Evolutionary conservation across 2,113 vertebrate species (phyloP), one percentile per base, ranked within the genome.

Genomic region (Bagarius yarrelli): DNA sequence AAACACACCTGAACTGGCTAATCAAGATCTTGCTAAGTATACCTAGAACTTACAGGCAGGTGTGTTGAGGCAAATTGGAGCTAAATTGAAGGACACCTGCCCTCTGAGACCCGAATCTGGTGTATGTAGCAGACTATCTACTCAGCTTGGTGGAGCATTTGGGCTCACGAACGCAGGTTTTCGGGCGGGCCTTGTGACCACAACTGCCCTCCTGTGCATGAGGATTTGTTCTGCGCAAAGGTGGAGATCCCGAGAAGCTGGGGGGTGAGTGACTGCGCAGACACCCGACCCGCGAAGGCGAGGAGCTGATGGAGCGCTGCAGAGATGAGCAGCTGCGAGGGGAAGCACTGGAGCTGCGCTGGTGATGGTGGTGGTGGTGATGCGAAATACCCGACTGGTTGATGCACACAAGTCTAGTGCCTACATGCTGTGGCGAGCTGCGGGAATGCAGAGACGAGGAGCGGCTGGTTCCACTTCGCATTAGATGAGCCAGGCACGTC

Each of bases 291-390:
- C 95, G 93, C 25, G 98, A 98, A 0, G 97, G 95, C 71, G 96
- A 98, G 86, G 98, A 98, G 90, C 96, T 98, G 90, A 95, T 92
- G 2, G 98, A 97, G 89, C 96, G 96, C 89, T 97, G 97, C 89
- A 96, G 92, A 73, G 97, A 98, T 57, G 91, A 93, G 84, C 94
- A 95, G 89, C 96, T 98, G 80, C 97, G 94, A 6, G 96, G 97
- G 44, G 96, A 99, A 86, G 95, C 95, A 90, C 96, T 97, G 77
- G 95, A 96, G 90, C 96, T 98, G 91, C 96, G 96, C 70, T 95
- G 95, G 85, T 92, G 91, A 81, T 90, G 79, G 93, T 93, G 78
- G 94, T 95, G 87, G 86, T 94, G 94, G 85, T 93, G 95, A 12
- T 94, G 95, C 23, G 95, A 95, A 36, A 70, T 52, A 82, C 92